phyloP scores from a whole-genome alignment of 2,797 vertebrate genomes.

The Xyrichtys novacula region DNA sequence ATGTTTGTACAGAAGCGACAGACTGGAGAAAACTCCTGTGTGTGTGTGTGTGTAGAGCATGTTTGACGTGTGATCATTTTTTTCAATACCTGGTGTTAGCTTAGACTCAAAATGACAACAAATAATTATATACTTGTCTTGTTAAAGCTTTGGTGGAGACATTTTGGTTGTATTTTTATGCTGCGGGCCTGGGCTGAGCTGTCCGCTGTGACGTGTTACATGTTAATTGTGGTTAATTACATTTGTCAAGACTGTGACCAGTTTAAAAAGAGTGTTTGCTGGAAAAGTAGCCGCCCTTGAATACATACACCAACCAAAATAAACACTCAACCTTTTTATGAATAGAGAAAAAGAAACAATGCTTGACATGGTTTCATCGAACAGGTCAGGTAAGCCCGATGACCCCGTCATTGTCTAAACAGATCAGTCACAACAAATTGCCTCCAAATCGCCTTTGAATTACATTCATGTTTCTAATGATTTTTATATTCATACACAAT shows the following conservation, averaged over 20 bases:
- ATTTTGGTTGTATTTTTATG: slow-evolving; percentile 30
- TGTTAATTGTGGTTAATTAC: slow-evolving; percentile 52
- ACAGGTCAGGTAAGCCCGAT: background rate
- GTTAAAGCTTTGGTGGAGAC: slow-evolving; percentile 2
- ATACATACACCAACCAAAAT: background rate
- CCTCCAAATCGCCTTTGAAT: background rate
- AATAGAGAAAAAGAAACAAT: too few species aligned
- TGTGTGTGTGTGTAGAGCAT: slow-evolving; percentile 1
- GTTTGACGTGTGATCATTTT: background rate
- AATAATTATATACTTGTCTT: slow-evolving; percentile 4
- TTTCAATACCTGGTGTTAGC: background rate
- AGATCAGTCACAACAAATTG: background rate
- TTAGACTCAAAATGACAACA: background rate
- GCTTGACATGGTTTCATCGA: too few species aligned
- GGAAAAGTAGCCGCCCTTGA: slow-evolving; percentile 20
- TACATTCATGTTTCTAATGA: slow-evolving; percentile 10
- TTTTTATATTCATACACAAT: background rate
- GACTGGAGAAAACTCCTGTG: background rate
- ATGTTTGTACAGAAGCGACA: slow-evolving; percentile 6
- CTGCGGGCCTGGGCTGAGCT: slow-evolving; percentile 62
- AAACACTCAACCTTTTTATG: background rate
- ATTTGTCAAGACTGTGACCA: slow-evolving; percentile 27
- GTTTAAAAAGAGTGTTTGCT: slow-evolving; percentile 18
- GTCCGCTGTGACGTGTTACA: slow-evolving; percentile 40
- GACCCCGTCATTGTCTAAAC: background rate